Percentiles rank a stretch among this genome's conserved stretches.
Evolutionary conservation across 2,797 vertebrate genomes (phyloP).

Genomic region (Molossus alvarezi): DNA sequence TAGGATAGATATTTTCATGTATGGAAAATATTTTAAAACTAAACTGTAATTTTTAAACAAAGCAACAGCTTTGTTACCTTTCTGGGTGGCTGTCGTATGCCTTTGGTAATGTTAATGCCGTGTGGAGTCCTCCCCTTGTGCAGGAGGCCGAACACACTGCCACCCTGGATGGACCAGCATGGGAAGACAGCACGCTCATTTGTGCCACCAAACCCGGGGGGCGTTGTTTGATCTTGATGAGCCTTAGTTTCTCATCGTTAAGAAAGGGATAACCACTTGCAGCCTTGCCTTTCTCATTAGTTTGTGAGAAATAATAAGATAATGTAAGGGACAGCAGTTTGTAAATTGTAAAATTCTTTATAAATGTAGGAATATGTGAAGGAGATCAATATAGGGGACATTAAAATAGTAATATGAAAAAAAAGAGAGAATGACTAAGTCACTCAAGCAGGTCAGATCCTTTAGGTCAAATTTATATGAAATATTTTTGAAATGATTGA

Average conservation of each 20-base stretch:
- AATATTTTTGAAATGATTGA: conserved; percentile 15
- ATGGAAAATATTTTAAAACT: conserved; percentile 58
- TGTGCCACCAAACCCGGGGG: not conserved
- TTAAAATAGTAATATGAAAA: not conserved
- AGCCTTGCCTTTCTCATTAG: not conserved
- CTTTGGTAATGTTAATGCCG: conserved; percentile 17
- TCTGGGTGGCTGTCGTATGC: not conserved
- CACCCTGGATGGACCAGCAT: not conserved
- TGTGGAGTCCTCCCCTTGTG: not conserved
- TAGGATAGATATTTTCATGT: conserved; percentile 14
- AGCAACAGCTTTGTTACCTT: not conserved
- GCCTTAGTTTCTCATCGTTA: conserved; percentile 49
- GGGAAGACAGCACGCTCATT: not conserved
- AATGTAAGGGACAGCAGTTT: not conserved
- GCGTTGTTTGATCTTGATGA: conserved; percentile 18
- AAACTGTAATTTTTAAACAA: conserved; percentile 33
- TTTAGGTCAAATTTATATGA: conserved; percentile 37
- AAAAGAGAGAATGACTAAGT: not conserved
- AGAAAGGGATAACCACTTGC: not conserved
- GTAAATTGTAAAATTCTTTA: not conserved
- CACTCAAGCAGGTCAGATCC: not conserved
- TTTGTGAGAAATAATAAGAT: conserved; percentile 38
- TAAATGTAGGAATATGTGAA: not conserved
- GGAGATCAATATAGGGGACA: not conserved
- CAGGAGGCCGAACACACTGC: not conserved